Conservation (phyloP, 2,797 vertebrate genomes). For the Poecilia gillii region DNA sequence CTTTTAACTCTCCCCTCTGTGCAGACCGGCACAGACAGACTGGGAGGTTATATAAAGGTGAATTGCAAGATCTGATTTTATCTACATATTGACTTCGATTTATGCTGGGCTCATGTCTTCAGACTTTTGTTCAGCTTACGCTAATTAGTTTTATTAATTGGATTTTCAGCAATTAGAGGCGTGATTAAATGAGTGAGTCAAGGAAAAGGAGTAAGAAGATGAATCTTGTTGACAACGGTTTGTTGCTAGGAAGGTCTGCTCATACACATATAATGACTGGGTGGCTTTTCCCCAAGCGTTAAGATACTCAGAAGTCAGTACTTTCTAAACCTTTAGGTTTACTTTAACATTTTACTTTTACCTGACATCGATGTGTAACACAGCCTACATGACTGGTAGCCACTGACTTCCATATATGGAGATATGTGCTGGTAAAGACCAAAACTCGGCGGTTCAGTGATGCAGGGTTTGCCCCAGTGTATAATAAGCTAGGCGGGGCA, state of each 20-base stretch:
- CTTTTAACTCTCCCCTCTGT: neutral
- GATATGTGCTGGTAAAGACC: neutral
- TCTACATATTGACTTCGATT: neutral
- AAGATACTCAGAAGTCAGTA: neutral
- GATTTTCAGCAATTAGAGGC: neutral
- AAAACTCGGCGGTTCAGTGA: neutral
- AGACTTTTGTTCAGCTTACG: neutral
- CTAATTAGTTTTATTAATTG: neutral
- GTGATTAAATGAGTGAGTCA: neutral
- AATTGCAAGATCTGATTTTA: neutral
- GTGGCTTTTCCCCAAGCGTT: neutral
- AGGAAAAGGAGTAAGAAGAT: neutral
- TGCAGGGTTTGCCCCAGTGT: neutral
- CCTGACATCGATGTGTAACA: neutral
- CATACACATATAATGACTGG: neutral
- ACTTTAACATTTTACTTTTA: neutral
- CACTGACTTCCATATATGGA: neutral
- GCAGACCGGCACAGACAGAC: neutral
- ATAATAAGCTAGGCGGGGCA: too few species aligned
- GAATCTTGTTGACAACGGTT: neutral
- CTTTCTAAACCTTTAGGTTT: neutral
- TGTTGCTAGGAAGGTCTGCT: neutral
- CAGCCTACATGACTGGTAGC: neutral
- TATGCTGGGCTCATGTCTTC: neutral
- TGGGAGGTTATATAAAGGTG: conserved; percentile 1